Evolutionary conservation across 1,140 invertebrate genomes (phyloP).

Genomic region (Antheraea pernyi): DNA sequence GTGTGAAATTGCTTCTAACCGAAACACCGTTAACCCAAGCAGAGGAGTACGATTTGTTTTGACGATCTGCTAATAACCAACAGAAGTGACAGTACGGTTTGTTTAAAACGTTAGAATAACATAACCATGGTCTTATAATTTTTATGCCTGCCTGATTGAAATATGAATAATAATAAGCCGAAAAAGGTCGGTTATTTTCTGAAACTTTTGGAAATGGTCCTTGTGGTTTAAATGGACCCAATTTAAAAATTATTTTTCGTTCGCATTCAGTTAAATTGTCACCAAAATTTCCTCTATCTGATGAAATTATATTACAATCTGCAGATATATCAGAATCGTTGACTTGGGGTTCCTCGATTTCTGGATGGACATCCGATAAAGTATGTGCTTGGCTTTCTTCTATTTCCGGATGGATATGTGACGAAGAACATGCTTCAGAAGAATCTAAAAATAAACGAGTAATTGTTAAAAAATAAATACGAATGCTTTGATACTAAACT

Average conservation of each 20-base stretch:
- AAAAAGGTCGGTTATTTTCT: conserved; percentile 39
- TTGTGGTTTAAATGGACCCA: conserved; percentile 31
- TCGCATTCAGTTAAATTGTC: conserved; percentile 36
- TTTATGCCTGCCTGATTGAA: conserved; percentile 44
- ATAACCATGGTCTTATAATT: conserved; percentile 37
- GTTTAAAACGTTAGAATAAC: conserved; percentile 18
- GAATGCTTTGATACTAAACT: too few species aligned
- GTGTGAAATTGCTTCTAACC: conserved; percentile 45
- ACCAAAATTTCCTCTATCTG: conserved; percentile 31
- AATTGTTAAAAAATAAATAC: too few species aligned
- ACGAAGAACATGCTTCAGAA: too few species aligned
- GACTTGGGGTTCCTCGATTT: too few species aligned
- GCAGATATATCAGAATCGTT: too few species aligned
- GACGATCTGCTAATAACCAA: conserved; percentile 49
- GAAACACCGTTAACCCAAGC: conserved; percentile 47
- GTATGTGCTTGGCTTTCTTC: too few species aligned
- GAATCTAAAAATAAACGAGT: too few species aligned
- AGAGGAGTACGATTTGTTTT: conserved; percentile 46
- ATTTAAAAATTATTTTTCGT: conserved; percentile 44
- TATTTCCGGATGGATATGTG: too few species aligned
- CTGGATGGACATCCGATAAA: too few species aligned
- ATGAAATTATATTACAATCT: conserved; percentile 25
- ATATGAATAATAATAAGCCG: conserved; percentile 40
- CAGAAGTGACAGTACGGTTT: conserved; percentile 46
- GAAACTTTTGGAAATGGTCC: conserved; percentile 27